Evolutionary conservation across 1,140 invertebrate genomes (phyloP), one percentile per base, ranked within the genome.

Genomic region (Helicoverpa armigera): DNA sequence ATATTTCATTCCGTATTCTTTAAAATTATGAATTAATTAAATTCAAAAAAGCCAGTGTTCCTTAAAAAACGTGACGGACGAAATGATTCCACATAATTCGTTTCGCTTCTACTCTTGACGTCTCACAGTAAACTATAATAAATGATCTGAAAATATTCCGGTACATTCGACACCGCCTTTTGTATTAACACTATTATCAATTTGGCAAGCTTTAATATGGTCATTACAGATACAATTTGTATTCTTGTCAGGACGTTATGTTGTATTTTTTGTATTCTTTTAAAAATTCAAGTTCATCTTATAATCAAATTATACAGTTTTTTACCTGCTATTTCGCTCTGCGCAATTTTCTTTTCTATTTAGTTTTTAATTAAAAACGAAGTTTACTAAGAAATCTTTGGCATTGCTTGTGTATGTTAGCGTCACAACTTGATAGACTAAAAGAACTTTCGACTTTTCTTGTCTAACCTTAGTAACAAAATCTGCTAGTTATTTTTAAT

Each of bases 141-240:
- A 94, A 94, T 92, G 91, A 92, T 89, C 86, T 79, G 61, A 88
- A 90, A 90, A 90, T 89, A 88, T 88, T 88, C 85, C 81, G 84
- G 85, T 83, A 84, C 85, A 86, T 86, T 85, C 63, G 70, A 86
- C 72, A 79, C 82, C 83, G 79, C 79, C 83, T 89, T 86, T 91
- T 89, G 89, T 93, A 90, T 92, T 90, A 92, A 88, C 83, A 91
- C 85, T 86, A 94, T 94, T 94, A 94, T 92, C 89, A 89, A 94
- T 94, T 94, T 94, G 88, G 90, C 93, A 93, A 93, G 93, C 86
- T 89, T 84, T 89, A 91, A 88, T 88, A 81, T 81, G 85, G 82
- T 92, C 90, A 92, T 90, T 91, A 87, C 76, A 88, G 50, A 16
- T 78, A 18, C 56, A 63, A 78, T 69, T 77, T 51, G 63, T 69